Base-by-base conservation (phyloP, 2,113 vertebrate genomes). In the Pollimyrus isidori region DNA sequence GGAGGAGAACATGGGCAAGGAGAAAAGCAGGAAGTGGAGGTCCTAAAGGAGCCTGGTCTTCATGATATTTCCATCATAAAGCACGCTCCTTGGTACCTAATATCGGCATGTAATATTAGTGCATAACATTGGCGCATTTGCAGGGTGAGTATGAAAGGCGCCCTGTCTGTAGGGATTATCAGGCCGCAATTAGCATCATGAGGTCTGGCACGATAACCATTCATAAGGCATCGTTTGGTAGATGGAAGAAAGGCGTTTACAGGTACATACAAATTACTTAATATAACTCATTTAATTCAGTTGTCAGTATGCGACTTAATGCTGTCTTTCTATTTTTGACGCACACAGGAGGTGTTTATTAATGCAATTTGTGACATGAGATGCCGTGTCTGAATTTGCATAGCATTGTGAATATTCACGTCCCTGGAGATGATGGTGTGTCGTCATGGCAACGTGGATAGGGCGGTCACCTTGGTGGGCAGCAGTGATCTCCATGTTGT, bases 391-490 rank as follows among this genome's bases (percentile, higher is more conserved):
- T 17, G 23, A 85, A 85, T 85, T 19, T 85, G 83, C 45, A 21
- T 85, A 46, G 17, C 39, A 42, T 42, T 42, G 73, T 80, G 35
- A 80, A 19, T 17, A 80, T 42, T 42, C 73, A 35, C 0, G 35
- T 80, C 35, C 30, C 17, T 42, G 30, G 69, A 76, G 69, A 76
- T 17, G 26, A 39, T 76, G 13, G 0, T 19, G 15, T 15, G 35
- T 80, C 15, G 73, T 80, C 35, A 80, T 80, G 73, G 15, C 35
- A 39, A 42, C 15, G 13, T 73, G 42, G 9, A 11, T 4, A 7
- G n/a, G 85, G 1, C 3, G 42, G 98, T 98, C 96, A 99, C 98
- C 98, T 95, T 97, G 96, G 93, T 95, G 95, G 94, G 95, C 96
- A 91, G 97, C 52, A 13, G 96, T 96, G 93, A 99, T 96, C 94